Conservation (phyloP, 2,888 invertebrate species). For the Heliconius ethilla region DNA sequence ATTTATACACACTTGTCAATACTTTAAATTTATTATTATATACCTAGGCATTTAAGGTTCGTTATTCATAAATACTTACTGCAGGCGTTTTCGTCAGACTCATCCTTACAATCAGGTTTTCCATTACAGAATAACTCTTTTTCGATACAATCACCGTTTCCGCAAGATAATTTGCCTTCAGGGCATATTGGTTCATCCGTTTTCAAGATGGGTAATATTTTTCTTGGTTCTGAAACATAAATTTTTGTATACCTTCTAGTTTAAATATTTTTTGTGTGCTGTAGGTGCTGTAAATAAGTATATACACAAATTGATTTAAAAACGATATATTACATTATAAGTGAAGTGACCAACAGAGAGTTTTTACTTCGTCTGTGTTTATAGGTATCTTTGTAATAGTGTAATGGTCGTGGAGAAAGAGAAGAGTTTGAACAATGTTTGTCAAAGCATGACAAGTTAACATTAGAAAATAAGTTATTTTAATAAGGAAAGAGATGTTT, state of each 20-base stretch:
- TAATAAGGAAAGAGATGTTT: constrained; percentile 44
- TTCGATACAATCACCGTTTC: constrained; percentile 95
- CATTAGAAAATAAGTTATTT: constrained; percentile 47
- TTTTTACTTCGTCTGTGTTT: constrained; percentile 37
- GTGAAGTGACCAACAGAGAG: constrained; percentile 43
- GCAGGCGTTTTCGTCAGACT: constrained; percentile 91
- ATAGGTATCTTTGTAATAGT: constrained; percentile 32
- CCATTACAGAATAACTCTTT: constrained; percentile 96
- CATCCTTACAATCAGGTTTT: constrained; percentile 95
- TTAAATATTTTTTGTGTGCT: background rate
- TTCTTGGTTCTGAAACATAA: constrained; percentile 89
- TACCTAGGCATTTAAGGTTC: background rate
- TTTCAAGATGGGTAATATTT: constrained; percentile 92
- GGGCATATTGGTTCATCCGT: constrained; percentile 96
- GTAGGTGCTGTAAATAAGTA: constrained; percentile 8
- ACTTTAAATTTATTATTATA: background rate
- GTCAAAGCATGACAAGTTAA: constrained; percentile 54
- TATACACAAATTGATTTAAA: constrained; percentile 5
- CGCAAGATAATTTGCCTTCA: constrained; percentile 94
- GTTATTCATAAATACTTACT: constrained; percentile 13
- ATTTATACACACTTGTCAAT: too few relatives aligned
- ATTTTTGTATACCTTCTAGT: constrained; percentile 9
- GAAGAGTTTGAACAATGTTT: constrained; percentile 45
- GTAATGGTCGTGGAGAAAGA: constrained; percentile 39
- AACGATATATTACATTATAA: constrained; percentile 5